These are phyloP conservation scores for Squalus acanthias DNA, from an alignment of 2,797 vertebrate genomes.

Conservation along the genomic window DNA sequence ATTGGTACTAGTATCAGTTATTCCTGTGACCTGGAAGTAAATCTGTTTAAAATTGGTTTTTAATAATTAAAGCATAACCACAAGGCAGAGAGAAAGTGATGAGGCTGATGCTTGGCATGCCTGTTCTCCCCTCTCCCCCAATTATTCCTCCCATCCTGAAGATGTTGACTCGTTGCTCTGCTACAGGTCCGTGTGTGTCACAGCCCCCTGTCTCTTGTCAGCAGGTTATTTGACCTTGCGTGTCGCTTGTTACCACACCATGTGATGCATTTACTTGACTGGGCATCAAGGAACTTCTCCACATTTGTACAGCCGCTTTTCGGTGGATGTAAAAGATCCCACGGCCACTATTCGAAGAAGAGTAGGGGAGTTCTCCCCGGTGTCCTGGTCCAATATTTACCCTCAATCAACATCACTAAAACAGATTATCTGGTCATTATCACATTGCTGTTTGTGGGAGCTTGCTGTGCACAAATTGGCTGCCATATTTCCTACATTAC, in stretches of 20 bases:
- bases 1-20: neutral
- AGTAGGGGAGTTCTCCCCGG: neutral
- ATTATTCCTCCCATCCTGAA: neutral
- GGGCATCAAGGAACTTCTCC: neutral
- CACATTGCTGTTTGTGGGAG: neutral
- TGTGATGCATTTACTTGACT: neutral
- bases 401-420: neutral
- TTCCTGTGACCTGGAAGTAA: neutral
- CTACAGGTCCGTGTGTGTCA: neutral
- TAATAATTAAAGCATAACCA: neutral
- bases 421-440: neutral
- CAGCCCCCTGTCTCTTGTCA: neutral
- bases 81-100: neutral
- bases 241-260: neutral
- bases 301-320: neutral
- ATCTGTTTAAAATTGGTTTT: neutral
- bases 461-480: neutral
- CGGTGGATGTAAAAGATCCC: neutral
- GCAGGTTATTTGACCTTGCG: neutral
- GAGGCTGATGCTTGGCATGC: neutral
- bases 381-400: neutral
- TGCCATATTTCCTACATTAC: neutral
- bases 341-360: neutral
- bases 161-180: neutral
- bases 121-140: neutral